Conservation (phyloP, 1,140 invertebrate genomes). For the Drosophila bocki region DNA sequence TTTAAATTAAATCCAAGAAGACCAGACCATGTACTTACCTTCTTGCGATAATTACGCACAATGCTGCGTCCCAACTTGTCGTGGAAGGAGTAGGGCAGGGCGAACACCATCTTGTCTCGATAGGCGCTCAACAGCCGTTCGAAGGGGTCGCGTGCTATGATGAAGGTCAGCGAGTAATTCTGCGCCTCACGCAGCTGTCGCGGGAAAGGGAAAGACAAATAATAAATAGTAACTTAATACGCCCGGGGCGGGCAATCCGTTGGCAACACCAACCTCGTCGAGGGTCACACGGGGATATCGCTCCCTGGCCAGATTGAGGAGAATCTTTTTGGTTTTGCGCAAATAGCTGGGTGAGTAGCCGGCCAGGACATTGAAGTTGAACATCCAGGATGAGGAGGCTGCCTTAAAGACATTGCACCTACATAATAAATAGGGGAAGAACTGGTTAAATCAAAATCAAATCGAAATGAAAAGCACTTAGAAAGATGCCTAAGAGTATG, state of each 20-base stretch:
- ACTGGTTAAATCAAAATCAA: background rate
- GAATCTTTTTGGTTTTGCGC: constrained; percentile 91
- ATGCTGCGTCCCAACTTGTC: constrained; percentile 92
- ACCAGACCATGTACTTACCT: constrained; percentile 68
- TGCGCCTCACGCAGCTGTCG: constrained; percentile 79
- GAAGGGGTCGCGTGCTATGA: constrained; percentile 95
- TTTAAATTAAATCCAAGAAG: background rate
- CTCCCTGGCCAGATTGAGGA: constrained; percentile 90
- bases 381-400: constrained; percentile 95
- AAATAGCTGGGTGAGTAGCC: constrained; percentile 92
- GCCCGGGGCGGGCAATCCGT: background rate
- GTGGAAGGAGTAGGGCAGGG: constrained; percentile 92
- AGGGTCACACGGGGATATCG: constrained; percentile 91
- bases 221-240: constrained; percentile 24
- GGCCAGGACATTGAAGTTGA: constrained; percentile 93
- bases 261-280: constrained; percentile 85
- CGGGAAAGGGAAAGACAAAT: constrained; percentile 24
- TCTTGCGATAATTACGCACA: constrained; percentile 89
- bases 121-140: constrained; percentile 95
- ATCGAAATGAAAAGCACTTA: background rate
- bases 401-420: constrained; percentile 94
- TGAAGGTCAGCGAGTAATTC: constrained; percentile 90
- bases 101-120: constrained; percentile 94
- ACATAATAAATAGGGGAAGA: no score
- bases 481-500: background rate